Conservation (phyloP, 2,113 vertebrate species). For the Hucho hucho region DNA sequence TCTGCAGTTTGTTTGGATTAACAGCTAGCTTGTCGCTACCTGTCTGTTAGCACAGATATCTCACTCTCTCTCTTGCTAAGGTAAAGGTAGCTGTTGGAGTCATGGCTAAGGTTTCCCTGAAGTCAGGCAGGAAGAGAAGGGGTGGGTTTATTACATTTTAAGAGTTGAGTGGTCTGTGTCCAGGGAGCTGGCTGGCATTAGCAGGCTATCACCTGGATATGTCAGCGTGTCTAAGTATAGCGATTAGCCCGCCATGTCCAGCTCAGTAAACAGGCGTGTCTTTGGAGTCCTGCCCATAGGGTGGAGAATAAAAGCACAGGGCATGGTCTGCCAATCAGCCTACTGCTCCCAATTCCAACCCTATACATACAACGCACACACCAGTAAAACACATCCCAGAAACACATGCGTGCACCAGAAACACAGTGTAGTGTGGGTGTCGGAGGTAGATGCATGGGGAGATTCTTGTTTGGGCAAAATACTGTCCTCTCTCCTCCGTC, state of each 20-base stretch:
- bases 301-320: background rate
- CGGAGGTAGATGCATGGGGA: slow-evolving; percentile 12
- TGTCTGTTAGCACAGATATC: slow-evolving; percentile 47
- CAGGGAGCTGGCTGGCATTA: slow-evolving; percentile 8
- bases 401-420: too few species aligned
- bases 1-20: slow-evolving; percentile 52
- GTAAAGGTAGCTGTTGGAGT: slow-evolving; percentile 38
- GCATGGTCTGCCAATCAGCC: background rate
- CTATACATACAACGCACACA: too few species aligned
- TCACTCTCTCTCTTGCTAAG: slow-evolving; percentile 2
- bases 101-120: slow-evolving; percentile 42
- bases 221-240: slow-evolving; percentile 28
- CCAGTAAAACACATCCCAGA: too few species aligned
- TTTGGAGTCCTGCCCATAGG: slow-evolving; percentile 4
- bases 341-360: too few species aligned
- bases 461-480: too few species aligned
- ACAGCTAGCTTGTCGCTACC: slow-evolving; percentile 48
- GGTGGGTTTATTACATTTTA: slow-evolving; percentile 34
- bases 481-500: too few species aligned
- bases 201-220: slow-evolving; percentile 39
- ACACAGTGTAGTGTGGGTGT: background rate
- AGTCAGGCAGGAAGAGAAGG: background rate
- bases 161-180: background rate
- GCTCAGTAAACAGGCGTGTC: slow-evolving; percentile 19
- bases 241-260: slow-evolving; percentile 17